Conservation (phyloP, 1,140 invertebrate species). For the Polypedilum pembai region DNA sequence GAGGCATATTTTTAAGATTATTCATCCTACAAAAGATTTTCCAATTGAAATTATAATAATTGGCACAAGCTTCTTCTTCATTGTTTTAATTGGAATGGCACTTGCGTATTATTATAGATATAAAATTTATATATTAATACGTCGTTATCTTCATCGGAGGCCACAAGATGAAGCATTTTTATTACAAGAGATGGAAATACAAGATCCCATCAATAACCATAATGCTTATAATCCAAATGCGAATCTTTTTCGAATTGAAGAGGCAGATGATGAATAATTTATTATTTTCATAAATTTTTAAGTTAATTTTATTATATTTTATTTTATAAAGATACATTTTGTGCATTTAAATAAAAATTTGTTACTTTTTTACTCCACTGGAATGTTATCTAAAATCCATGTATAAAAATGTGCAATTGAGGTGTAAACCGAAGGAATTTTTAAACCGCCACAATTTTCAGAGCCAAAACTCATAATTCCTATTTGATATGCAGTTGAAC, state of each 20-base stretch:
- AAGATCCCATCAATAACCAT: too few relatives aligned
- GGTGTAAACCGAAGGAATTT: slow-evolving; percentile 60
- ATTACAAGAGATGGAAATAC: too few relatives aligned
- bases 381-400: slow-evolving; percentile 61
- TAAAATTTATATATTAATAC: background rate
- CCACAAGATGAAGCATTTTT: too few relatives aligned
- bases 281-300: background rate
- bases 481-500: slow-evolving; percentile 46
- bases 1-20: background rate
- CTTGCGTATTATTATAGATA: background rate
- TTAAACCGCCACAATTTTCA: slow-evolving; percentile 58
- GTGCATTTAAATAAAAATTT: too few relatives aligned
- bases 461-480: slow-evolving; percentile 66
- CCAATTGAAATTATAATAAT: background rate
- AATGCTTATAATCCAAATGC: too few relatives aligned
- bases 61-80: background rate
- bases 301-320: background rate
- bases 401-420: slow-evolving; percentile 57
- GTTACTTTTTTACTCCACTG: slow-evolving; percentile 42
- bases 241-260: background rate
- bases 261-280: background rate
- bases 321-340: too few relatives aligned
- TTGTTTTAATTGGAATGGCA: background rate
- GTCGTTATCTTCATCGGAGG: too few relatives aligned
- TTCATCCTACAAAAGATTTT: background rate